Evolutionary conservation across 2,797 vertebrate species (phyloP), one percentile per base, ranked within the genome.

Genomic region (Danio tinwini): DNA sequence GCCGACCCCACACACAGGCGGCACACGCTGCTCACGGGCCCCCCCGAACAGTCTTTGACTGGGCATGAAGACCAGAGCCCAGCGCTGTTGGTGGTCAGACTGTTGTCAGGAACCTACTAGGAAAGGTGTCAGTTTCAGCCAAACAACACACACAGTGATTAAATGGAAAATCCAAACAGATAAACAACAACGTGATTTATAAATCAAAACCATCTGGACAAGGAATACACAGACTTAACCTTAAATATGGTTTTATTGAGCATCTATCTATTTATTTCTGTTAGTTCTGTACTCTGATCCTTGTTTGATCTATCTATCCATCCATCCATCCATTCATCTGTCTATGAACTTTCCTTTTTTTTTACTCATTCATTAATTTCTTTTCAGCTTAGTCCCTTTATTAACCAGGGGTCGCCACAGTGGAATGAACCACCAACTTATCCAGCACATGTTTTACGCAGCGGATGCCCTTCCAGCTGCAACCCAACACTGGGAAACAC

Each of bases 1-100:
- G 81, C 55, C 90, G 89, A 94, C 92, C 92, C 89, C 89, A 90
- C 90, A 92, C 50, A 72, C 37, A 44, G 8, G 49, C 17, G 7
- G 21, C 6, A 86, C 64, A 47, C 56, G 52, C 44, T 14, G 67
- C 37, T 68, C 49, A 16, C 52, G 63, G 78, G 12, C 13, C 67
- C 61, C 39, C 70, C 40, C 58, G 52, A 45, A 75, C 37, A 64
- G 68, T 69, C 81, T 59, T 84, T 74, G 84, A 81, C 83, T 71
- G 52, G 78, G 71, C 77, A 81, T 81, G 80, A 61, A 84, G 85
- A 70, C 69, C 81, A 71, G 80, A 84, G 74, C 82, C 42, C 65
- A 63, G 80, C 81, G 19, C 49, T 40, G 82, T 84, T 81, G 85
- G 85, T 86, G 82, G 82, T 84, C 85, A 74, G 64, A 80, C 44